These are phyloP conservation scores for Okapia johnstoni DNA, from an alignment of 2,113 vertebrate genomes.

Conservation along the genomic window DNA sequence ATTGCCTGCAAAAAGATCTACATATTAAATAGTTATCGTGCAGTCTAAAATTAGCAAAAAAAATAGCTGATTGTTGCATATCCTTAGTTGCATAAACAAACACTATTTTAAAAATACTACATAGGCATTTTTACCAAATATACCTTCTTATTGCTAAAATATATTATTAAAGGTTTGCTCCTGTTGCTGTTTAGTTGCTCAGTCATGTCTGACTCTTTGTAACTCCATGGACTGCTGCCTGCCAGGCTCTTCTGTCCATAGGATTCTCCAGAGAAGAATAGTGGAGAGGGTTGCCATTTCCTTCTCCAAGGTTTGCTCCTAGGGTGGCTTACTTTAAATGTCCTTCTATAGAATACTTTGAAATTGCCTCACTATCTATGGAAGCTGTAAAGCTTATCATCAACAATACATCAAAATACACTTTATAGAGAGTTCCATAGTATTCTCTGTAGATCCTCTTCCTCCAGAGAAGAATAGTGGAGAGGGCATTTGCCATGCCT, in stretches of 20 bases:
- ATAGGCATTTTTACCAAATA: background rate
- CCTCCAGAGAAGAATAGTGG: no score
- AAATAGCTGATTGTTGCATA: background rate
- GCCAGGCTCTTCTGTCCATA: background rate
- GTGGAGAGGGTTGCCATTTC: background rate
- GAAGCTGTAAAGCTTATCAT: background rate
- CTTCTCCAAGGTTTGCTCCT: background rate
- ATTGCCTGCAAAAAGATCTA: background rate
- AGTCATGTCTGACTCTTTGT: accelerated
- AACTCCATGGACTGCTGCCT: background rate
- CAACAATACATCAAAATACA: background rate
- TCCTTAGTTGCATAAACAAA: background rate
- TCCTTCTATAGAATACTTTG: background rate
- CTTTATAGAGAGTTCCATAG: background rate
- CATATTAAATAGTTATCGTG: background rate
- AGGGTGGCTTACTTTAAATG: background rate
- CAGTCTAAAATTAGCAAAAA: background rate
- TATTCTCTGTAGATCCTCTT: background rate
- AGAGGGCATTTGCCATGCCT: no score
- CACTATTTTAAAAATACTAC: background rate
- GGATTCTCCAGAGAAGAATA: background rate
- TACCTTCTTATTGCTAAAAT: background rate
- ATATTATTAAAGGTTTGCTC: background rate
- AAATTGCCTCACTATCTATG: background rate
- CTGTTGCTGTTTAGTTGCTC: background rate